Evolutionary conservation across 2,113 vertebrate genomes (phyloP), one percentile per base, ranked within the genome.

Genomic region (Calonectris borealis): DNA sequence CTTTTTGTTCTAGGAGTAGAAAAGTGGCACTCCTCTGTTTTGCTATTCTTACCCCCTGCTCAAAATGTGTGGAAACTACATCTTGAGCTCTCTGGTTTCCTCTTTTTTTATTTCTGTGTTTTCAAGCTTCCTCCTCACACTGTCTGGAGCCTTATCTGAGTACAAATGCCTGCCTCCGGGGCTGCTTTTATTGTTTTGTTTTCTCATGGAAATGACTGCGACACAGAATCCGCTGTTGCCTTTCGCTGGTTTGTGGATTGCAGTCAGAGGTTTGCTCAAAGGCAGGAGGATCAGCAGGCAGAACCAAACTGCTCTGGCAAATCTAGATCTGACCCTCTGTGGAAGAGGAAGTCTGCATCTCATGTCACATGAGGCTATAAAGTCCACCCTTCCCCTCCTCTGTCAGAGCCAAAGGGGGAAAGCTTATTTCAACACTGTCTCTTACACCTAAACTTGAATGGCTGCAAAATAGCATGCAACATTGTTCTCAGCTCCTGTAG

Each of bases 61-160:
- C 68, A 83, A 88, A 75, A 96, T 44, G 7, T 80, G 87, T 90
- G 60, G 78, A 96, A 93, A 94, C 76, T 88, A 90, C 89, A 95
- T 95, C 86, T 88, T 96, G 96, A 96, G 57, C 44, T 78, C 68
- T 88, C 48, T 62, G 15, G 84, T 94, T 97, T 96, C 97, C 96
- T 95, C 94, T 95, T 96, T 95, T 69, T 68, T 72, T 86, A 88
- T 92, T 83, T 90, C 52, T 92, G 83, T 91, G 60, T 80, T 86
- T 87, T 94, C 75, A 91, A 81, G 84, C 91, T 97, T 97, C 96
- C 94, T 96, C 55, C 75, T 95, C 60, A 49, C 29, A n/a, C 60
- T 91, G 87, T 81, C 87, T 95, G 82, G 82, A 90, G 36, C 38
- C 89, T 94, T 94, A 87, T 93, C 87, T 66, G 34, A 93, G 71